Evolutionary conservation across 2,113 vertebrate species (phyloP).

Genomic region (Xerus inauris): DNA sequence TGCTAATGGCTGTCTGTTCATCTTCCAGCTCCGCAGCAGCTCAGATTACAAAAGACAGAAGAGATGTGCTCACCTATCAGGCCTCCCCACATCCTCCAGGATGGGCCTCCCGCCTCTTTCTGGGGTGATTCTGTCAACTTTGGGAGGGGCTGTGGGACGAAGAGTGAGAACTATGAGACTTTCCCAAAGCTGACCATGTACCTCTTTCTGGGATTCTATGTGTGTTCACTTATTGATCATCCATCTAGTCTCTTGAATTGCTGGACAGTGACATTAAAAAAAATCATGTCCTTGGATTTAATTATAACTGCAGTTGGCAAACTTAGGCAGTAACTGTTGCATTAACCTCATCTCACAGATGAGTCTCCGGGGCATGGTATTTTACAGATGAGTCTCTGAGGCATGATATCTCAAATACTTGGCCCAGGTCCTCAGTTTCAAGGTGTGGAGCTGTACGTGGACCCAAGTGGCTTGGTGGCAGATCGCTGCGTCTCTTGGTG

Average conservation of each 20-base stretch:
- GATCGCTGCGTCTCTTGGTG: accelerated
- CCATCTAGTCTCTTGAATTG: slow-evolving; percentile 55
- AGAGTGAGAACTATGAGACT: accelerated
- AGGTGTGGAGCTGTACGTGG: not conserved
- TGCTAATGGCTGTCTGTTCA: not conserved
- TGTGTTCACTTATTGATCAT: not conserved
- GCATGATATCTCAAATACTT: too few species aligned
- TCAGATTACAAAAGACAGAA: not conserved
- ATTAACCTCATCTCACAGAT: not conserved
- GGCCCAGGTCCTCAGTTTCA: accelerated
- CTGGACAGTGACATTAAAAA: not conserved
- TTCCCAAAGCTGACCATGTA: accelerated
- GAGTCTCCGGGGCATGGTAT: too few species aligned
- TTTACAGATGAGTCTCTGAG: not conserved
- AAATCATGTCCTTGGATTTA: not conserved
- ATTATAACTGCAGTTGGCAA: not conserved
- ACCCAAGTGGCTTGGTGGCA: not conserved
- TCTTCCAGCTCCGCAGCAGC: not conserved
- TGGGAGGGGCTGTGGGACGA: accelerated
- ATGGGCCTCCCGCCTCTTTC: accelerated
- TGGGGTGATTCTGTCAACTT: accelerated
- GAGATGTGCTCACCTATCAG: accelerated
- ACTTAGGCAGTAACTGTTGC: accelerated
- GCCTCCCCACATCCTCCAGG: accelerated
- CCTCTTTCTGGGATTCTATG: not conserved